These are phyloP conservation scores for Collichthys lucidus DNA, from an alignment of 2,113 vertebrate genomes.

Conservation along the genomic window DNA sequence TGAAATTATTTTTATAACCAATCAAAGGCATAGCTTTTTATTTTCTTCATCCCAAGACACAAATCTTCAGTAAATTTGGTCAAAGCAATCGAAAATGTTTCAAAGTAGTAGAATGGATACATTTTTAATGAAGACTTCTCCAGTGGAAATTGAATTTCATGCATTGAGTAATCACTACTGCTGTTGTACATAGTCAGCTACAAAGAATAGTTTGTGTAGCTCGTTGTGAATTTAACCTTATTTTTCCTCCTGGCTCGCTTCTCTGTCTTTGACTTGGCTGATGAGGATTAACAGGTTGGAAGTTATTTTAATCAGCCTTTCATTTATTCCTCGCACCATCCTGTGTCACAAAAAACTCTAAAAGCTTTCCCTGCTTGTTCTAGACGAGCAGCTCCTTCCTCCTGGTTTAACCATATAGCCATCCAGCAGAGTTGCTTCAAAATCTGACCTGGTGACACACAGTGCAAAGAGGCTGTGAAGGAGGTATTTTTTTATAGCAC, in stretches of 20 bases:
- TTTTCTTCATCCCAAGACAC: slow-evolving; percentile 11
- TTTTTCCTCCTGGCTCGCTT: not conserved
- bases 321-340: not conserved
- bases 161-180: not conserved
- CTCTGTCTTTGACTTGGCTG: not conserved
- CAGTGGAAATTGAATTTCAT: slow-evolving; percentile 43
- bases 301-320: slow-evolving; percentile 7
- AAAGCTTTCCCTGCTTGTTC: not conserved
- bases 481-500: not conserved
- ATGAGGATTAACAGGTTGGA: not conserved
- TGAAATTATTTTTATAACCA: not conserved
- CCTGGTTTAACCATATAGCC: not conserved
- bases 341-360: not conserved
- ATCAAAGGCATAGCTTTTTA: not conserved
- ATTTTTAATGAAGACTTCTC: slow-evolving; percentile 41
- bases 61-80: slow-evolving; percentile 11
- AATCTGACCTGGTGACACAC: not conserved
- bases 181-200: not conserved
- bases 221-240: not conserved
- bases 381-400: not conserved
- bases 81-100: slow-evolving; percentile 13
- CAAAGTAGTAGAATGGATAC: slow-evolving; percentile 8
- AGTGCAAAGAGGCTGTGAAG: not conserved
- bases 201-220: not conserved
- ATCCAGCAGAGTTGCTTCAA: not conserved